Percentiles rank a stretch among this genome's conserved stretches.
These are phyloP conservation scores for Cochlearius cochlearius DNA, from an alignment of 2,113 vertebrate species.

Conservation along the genomic window DNA sequence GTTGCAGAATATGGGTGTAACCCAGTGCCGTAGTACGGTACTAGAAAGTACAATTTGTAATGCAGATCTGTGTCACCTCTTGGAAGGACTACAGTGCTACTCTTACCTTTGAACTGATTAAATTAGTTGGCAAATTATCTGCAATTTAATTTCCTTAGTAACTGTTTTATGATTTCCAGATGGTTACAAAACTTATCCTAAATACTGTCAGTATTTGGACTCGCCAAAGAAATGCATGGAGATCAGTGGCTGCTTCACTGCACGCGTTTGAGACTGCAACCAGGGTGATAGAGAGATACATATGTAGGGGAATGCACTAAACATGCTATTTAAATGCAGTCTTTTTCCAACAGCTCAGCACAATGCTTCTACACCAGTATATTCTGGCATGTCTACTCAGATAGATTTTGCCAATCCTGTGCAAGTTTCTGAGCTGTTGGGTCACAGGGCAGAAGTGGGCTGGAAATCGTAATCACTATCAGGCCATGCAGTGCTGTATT, in stretches of 20 bases:
- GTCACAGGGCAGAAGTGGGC: not conserved
- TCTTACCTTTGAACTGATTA: not conserved
- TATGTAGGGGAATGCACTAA: not conserved
- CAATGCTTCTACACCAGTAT: not conserved
- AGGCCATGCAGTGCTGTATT: not conserved
- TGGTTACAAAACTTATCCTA: not conserved
- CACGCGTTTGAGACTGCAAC: not conserved
- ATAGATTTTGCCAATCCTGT: not conserved
- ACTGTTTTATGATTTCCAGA: not conserved
- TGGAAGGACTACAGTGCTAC: not conserved
- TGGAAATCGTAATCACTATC: not conserved
- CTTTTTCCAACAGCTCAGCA: not conserved
- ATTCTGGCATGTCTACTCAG: not conserved
- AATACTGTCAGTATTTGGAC: not conserved
- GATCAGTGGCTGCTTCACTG: not conserved
- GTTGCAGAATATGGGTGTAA: not conserved
- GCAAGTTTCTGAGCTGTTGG: not conserved
- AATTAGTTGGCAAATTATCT: not conserved
- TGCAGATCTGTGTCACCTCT: rapidly evolving
- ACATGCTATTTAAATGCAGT: not conserved
- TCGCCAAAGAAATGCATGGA: not conserved
- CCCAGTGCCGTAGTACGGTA: rapidly evolving
- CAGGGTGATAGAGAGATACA: not conserved
- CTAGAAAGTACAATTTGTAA: not conserved
- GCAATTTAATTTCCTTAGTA: not conserved